Conservation (phyloP, 2,113 vertebrate genomes). For the Rana temporaria region DNA sequence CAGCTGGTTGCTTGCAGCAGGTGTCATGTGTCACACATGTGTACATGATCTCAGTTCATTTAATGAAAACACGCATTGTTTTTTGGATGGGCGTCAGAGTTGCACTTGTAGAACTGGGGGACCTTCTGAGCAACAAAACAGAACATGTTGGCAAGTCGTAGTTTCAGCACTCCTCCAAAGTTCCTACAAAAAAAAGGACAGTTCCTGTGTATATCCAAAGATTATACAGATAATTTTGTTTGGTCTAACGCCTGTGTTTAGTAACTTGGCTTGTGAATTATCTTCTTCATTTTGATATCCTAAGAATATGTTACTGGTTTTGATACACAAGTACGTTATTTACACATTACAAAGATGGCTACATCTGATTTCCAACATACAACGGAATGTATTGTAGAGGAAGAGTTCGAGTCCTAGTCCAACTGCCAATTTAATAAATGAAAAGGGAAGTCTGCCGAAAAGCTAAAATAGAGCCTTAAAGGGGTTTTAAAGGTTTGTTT, state of each 20-base stretch:
- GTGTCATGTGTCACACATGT: background rate
- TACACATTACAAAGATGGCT: too few relatives aligned
- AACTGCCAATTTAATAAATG: too few relatives aligned
- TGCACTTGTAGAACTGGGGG: background rate
- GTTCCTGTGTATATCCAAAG: conserved; percentile 3
- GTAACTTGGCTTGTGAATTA: background rate
- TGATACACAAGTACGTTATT: too few relatives aligned
- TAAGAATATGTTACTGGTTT: too few relatives aligned
- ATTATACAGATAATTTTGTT: background rate
- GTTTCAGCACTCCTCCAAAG: conserved; percentile 8
- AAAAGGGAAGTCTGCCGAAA: too few relatives aligned
- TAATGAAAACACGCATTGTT: conserved; percentile 4
- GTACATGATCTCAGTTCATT: background rate
- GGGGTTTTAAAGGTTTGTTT: too few relatives aligned
- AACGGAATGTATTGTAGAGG: too few relatives aligned
- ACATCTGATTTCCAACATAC: too few relatives aligned
- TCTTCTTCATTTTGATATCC: too few relatives aligned
- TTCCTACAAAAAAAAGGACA: background rate
- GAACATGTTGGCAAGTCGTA: background rate
- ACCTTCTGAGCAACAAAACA: conserved; percentile 3
- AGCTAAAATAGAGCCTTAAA: too few relatives aligned
- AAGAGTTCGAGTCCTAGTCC: too few relatives aligned
- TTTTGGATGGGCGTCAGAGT: background rate
- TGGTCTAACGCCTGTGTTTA: background rate
- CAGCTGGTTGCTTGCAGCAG: background rate